phyloP scores from a whole-genome alignment of 2,888 invertebrate species.

The Drosophila borborema region DNA sequence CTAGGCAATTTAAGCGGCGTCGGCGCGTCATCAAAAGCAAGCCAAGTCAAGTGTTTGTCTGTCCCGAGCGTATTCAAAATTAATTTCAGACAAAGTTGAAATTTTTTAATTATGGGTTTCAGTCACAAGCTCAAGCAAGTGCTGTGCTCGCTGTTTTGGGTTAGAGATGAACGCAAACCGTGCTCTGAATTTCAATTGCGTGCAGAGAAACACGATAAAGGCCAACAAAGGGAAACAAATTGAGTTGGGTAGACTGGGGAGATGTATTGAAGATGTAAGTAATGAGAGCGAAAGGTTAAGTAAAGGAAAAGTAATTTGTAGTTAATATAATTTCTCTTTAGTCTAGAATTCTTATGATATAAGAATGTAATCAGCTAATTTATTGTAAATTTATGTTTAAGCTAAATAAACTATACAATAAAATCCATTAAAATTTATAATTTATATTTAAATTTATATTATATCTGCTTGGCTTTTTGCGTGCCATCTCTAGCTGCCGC shows the following conservation, averaged over 20 bases:
- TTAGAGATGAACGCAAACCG: conserved; percentile 45
- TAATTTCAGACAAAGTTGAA: conserved; percentile 76
- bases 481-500: conserved; percentile 31
- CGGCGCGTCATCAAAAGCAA: conserved; percentile 74
- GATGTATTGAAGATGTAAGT: not conserved
- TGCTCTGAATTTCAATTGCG: conserved; percentile 31
- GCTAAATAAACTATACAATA: too few species aligned
- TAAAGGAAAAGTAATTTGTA: not conserved
- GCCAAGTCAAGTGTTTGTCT: conserved; percentile 73
- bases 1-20: conserved; percentile 74
- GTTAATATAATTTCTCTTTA: not conserved
- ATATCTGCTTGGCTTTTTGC: not conserved
- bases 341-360: not conserved
- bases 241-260: not conserved
- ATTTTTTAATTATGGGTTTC: conserved; percentile 77
- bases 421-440: too few species aligned
- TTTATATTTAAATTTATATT: not conserved
- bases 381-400: too few species aligned
- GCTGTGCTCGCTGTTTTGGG: conserved; percentile 10
- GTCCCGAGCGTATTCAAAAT: conserved; percentile 67
- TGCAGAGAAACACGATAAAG: not conserved
- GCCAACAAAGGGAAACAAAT: not conserved
- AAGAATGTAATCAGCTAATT: too few species aligned
- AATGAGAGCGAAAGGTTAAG: not conserved
- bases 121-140: conserved; percentile 39